phyloP scores from a whole-genome alignment of 2,888 invertebrate species.

The Mantis religiosa region DNA sequence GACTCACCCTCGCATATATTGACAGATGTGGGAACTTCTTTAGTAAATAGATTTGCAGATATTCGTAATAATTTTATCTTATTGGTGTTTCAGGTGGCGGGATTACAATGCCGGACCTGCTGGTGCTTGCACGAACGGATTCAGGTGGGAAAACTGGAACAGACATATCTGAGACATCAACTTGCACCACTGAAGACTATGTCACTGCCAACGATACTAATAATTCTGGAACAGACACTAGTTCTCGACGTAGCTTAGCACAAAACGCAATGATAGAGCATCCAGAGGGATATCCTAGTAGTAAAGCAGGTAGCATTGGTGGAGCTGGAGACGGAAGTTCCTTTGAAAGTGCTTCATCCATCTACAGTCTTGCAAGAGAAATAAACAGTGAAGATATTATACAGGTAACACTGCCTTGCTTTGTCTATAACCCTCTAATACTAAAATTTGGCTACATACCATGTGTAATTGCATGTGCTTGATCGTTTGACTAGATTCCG shows the following conservation, averaged over 20 bases:
- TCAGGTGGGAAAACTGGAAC: constrained; percentile 44
- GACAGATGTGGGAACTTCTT: too few species aligned
- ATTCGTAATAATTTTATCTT: background rate
- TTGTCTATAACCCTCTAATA: too few species aligned
- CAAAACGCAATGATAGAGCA: background rate
- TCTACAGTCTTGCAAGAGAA: constrained; percentile 69
- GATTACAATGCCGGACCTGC: constrained; percentile 12
- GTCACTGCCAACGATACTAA: constrained; percentile 66
- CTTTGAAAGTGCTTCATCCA: constrained; percentile 81
- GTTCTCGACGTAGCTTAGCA: constrained; percentile 31
- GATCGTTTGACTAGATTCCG: too few species aligned
- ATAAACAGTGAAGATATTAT: constrained; percentile 22
- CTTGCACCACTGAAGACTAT: constrained; percentile 75
- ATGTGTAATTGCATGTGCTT: too few species aligned
- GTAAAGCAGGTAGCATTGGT: constrained; percentile 19
- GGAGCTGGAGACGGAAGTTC: constrained; percentile 64
- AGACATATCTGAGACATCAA: constrained; percentile 84
- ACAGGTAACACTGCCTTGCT: background rate
- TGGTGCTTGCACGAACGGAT: constrained; percentile 63
- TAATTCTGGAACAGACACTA: constrained; percentile 37
- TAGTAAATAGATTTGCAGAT: too few species aligned
- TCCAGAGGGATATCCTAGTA: constrained; percentile 21
- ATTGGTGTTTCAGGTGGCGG: background rate
- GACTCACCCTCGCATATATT: too few species aligned
- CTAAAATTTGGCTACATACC: too few species aligned